Conservation (phyloP, 2,888 invertebrate genomes). For the Tipula vernalis region DNA sequence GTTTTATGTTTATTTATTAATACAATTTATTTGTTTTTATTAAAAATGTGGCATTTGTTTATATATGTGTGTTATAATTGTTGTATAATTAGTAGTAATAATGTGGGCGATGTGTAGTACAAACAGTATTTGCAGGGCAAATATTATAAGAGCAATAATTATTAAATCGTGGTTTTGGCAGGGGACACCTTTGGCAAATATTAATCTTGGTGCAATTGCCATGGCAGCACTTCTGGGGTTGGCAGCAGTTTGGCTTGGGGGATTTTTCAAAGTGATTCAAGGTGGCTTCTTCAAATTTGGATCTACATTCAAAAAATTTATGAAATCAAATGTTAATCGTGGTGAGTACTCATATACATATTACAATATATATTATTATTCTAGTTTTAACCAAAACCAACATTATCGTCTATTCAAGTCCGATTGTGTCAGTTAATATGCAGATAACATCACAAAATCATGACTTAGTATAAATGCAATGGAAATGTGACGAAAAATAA, state of each 20-base stretch:
- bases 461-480: too few relatives aligned
- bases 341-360: neutral
- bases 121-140: neutral
- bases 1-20: neutral
- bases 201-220: slow-evolving; percentile 43
- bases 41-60: neutral
- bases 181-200: slow-evolving; percentile 36
- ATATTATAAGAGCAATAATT: neutral
- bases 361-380: too few relatives aligned
- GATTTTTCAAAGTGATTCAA: neutral
- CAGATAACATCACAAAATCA: too few relatives aligned
- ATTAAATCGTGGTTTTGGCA: slow-evolving; percentile 18
- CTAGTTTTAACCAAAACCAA: too few relatives aligned
- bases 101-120: neutral
- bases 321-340: neutral
- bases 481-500: too few relatives aligned
- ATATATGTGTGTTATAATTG: neutral
- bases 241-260: slow-evolving; percentile 35
- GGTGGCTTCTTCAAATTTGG: slow-evolving; percentile 22
- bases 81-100: too few relatives aligned
- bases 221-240: slow-evolving; percentile 41
- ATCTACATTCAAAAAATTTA: slow-evolving; percentile 10
- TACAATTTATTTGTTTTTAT: neutral
- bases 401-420: too few relatives aligned
- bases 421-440: too few relatives aligned